These are phyloP conservation scores for Lacerta bilineata DNA, from an alignment of 2,797 vertebrate genomes.

Conservation along the genomic window DNA sequence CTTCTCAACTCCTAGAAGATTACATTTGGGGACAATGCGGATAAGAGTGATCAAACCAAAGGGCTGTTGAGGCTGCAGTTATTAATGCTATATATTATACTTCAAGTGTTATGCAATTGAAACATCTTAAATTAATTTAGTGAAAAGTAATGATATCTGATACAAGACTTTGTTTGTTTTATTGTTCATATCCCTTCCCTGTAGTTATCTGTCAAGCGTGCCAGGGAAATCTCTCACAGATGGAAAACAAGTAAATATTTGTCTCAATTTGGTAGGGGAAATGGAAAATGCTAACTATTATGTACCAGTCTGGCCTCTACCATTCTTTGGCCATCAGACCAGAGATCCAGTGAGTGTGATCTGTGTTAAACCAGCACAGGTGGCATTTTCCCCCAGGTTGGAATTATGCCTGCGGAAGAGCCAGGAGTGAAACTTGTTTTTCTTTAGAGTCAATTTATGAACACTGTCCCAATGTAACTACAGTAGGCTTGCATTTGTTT, in stretches of 20 bases:
- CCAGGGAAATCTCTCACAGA: neutral
- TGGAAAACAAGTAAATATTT: constrained; percentile 7
- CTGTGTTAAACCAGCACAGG: neutral
- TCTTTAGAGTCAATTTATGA: neutral
- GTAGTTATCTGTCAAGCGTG: constrained; percentile 1
- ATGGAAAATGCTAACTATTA: neutral
- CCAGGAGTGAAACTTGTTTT: neutral
- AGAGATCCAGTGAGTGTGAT: neutral
- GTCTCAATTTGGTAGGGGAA: neutral
- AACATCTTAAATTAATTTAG: constrained; percentile 39
- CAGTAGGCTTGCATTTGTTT: neutral
- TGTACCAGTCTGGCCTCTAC: neutral
- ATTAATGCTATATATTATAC: constrained; percentile 23
- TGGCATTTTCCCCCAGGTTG: neutral
- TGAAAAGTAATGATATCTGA: constrained; percentile 23
- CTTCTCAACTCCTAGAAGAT: constrained; percentile 25
- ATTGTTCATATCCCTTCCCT: constrained; percentile 5
- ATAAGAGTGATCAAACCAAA: constrained; percentile 21
- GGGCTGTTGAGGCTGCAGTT: constrained; percentile 12
- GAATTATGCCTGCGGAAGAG: neutral
- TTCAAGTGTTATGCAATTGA: constrained; percentile 25
- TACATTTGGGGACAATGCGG: constrained; percentile 32
- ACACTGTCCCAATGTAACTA: constrained; percentile 3
- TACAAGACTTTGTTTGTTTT: neutral
- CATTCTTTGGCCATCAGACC: neutral